These are phyloP conservation scores for Wiebesia pumilae DNA, from an alignment of 1,140 invertebrate genomes.

Conservation along the genomic window DNA sequence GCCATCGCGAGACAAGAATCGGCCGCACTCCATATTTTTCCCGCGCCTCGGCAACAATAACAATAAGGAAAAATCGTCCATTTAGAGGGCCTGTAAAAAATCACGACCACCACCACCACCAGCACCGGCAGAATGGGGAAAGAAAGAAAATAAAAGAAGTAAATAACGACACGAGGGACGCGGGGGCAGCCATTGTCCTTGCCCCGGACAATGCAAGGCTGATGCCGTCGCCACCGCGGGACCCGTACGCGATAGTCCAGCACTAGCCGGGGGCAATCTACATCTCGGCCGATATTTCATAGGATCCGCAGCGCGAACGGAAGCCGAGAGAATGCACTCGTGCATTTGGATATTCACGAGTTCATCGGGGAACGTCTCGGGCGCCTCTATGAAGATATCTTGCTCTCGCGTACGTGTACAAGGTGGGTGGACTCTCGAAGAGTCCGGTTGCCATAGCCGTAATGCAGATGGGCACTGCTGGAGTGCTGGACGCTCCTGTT, in stretches of 20 bases:
- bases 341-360: slow-evolving; percentile 56
- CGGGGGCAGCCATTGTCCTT: slow-evolving; percentile 65
- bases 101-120: slow-evolving; percentile 40
- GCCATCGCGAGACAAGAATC: slow-evolving; percentile 21
- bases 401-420: neutral
- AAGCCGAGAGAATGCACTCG: slow-evolving; percentile 14
- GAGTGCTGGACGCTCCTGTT: too few relatives aligned
- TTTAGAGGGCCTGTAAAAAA: slow-evolving; percentile 31
- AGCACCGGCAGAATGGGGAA: slow-evolving; percentile 18
- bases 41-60: neutral
- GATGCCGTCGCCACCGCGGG: neutral
- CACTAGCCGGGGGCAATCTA: slow-evolving; percentile 65
- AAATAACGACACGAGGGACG: slow-evolving; percentile 57
- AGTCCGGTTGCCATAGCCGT: too few relatives aligned
- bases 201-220: slow-evolving; percentile 66
- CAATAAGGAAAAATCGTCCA: slow-evolving; percentile 41
- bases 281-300: slow-evolving; percentile 72
- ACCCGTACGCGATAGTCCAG: slow-evolving; percentile 41
- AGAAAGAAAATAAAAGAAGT: too few relatives aligned
- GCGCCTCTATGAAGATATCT: slow-evolving; percentile 32
- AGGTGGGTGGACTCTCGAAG: too few relatives aligned
- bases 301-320: slow-evolving; percentile 54
- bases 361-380: neutral
- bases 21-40: slow-evolving; percentile 8
- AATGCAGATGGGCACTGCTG: neutral